Evolutionary conservation across 2,113 vertebrate species (phyloP).

Genomic region (Okapia johnstoni): DNA sequence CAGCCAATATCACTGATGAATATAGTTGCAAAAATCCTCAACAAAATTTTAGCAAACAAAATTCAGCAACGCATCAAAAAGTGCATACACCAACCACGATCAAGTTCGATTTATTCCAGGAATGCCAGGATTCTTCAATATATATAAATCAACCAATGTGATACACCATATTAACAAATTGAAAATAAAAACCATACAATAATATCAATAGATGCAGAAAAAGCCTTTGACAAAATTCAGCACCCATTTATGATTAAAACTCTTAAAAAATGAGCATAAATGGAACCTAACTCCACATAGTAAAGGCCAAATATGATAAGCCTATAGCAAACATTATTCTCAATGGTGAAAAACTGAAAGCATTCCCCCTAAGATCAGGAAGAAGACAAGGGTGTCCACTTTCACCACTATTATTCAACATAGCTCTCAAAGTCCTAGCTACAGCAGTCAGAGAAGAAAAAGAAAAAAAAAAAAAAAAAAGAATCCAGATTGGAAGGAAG

Average conservation of each 20-base stretch:
- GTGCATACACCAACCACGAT: background rate
- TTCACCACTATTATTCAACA: background rate
- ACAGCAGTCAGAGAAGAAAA: background rate
- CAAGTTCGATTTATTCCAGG: background rate
- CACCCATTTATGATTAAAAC: background rate
- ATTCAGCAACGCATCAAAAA: background rate
- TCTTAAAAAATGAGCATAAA: background rate
- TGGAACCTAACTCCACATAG: background rate
- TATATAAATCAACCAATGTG: background rate
- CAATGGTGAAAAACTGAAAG: background rate
- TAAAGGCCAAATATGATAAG: background rate
- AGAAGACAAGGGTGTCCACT: background rate
- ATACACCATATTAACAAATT: background rate
- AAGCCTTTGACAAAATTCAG: background rate
- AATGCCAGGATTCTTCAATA: background rate
- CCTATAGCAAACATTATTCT: background rate
- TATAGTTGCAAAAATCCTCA: background rate
- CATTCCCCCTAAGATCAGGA: background rate
- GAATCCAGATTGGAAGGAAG: background rate
- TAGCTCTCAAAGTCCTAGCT: background rate
- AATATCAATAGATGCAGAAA: background rate
- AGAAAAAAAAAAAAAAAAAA: background rate
- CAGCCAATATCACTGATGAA: background rate
- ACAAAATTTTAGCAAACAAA: background rate
- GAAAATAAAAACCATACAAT: background rate